Base-by-base conservation (phyloP, 2,113 vertebrate species). In the Penelope pileata region DNA sequence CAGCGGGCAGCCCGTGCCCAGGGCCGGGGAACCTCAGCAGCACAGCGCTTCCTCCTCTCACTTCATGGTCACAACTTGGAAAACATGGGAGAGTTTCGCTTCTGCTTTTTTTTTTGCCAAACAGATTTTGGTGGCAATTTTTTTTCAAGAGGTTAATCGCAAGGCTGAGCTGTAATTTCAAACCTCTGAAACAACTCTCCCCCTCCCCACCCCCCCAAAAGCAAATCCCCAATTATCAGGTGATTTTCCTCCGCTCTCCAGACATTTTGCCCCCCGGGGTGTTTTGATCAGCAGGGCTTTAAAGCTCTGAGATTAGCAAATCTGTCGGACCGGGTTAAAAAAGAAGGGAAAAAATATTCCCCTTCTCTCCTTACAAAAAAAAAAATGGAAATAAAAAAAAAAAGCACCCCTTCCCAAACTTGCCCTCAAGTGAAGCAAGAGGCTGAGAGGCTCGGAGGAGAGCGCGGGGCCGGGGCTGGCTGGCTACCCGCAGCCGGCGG, bases 401-500 rank as follows among this genome's bases (percentile, higher is more conserved):
- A 72, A 40, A 4, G 27, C 86, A 50, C 19, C 84, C 75, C 62
- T 51, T 66, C 74, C 64, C 21, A 64, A 73, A 75, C 68, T 81
- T 75, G 21, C 72, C 66, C 58, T 18, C 26, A 9, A 53, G 81
- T 74, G 43, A 66, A 90, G 92, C 94, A 93, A 91, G 94, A 96
- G 90, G 86, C 94, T 54, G 88, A 93, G 86, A 79, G 67, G 48
- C 86, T 91, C 86, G 17, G 74, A 63, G 19, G 10, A 93, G 92
- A 91, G 81, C 51, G 91, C 88, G 60, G 80, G 89, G 34, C 86
- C 73, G 95, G 72, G 94, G 74, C 97, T 90, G 89, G 94, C 96
- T 96, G 94, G 75, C 97, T 97, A 97, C 94, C 95, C 97, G 97
- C 96, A 96, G 95, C 94, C 96, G 94, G 97, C 96, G 94, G 97